These are phyloP conservation scores for Rhorus exstirpatorius DNA, from an alignment of 2,888 invertebrate genomes.

Conservation along the genomic window DNA sequence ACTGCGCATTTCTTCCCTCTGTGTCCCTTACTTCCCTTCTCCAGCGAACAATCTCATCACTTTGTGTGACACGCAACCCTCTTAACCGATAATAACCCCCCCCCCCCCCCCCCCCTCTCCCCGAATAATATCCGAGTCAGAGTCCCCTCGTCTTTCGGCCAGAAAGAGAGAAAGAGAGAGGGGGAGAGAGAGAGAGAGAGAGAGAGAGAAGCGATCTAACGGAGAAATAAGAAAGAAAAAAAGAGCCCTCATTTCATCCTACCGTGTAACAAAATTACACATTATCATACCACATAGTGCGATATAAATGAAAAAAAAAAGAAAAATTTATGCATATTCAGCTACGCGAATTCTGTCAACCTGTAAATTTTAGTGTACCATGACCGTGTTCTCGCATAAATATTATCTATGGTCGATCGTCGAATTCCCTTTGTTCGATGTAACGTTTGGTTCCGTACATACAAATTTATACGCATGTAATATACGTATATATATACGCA, in stretches of 20 bases:
- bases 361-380: conserved; percentile 51
- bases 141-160: conserved; percentile 16
- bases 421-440: conserved; percentile 38
- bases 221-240: conserved; percentile 23
- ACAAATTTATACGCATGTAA: neutral
- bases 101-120: conserved; percentile 8
- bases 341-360: conserved; percentile 37
- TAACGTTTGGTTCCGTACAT: conserved; percentile 18
- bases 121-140: conserved; percentile 38
- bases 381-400: conserved; percentile 39
- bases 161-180: conserved; percentile 13
- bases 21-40: conserved; percentile 23
- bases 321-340: neutral
- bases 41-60: conserved; percentile 44
- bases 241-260: conserved; percentile 28
- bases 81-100: conserved; percentile 64
- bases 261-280: conserved; percentile 4
- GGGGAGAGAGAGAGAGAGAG: conserved; percentile 17
- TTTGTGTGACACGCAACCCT: conserved; percentile 58
- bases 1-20: conserved; percentile 7
- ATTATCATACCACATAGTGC: neutral
- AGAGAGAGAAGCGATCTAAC: conserved; percentile 21
- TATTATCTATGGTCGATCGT: conserved; percentile 51
- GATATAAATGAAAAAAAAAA: conserved; percentile 36
- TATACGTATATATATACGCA: conserved; percentile 5